phyloP scores from a whole-genome alignment of 2,888 invertebrate species.

The Autographa pulchrina region DNA sequence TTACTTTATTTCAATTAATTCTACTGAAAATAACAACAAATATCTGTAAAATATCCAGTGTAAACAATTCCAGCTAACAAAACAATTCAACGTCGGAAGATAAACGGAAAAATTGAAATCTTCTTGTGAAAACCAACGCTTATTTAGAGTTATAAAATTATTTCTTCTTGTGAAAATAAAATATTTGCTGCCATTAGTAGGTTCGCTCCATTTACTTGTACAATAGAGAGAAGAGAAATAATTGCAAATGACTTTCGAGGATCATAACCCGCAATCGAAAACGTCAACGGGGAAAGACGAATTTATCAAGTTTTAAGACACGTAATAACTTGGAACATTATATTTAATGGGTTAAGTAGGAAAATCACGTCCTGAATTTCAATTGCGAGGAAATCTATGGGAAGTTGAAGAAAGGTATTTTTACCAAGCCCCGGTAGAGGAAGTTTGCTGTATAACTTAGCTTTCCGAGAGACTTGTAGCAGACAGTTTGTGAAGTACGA shows the following conservation, averaged over 20 bases:
- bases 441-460: background rate
- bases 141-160: constrained; percentile 34
- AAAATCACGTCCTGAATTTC: constrained; percentile 11
- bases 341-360: constrained; percentile 9
- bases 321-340: constrained; percentile 13
- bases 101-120: constrained; percentile 36
- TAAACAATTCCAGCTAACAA: background rate
- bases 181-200: constrained; percentile 39
- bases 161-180: constrained; percentile 35
- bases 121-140: constrained; percentile 38
- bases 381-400: constrained; percentile 1
- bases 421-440: background rate
- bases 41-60: constrained; percentile 10
- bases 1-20: background rate
- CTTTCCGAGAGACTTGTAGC: background rate
- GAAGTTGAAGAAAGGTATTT: background rate
- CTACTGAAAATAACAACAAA: constrained; percentile 14
- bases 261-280: constrained; percentile 31
- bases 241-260: constrained; percentile 38
- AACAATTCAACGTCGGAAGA: constrained; percentile 23
- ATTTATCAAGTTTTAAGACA: constrained; percentile 27
- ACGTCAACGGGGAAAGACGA: constrained; percentile 20
- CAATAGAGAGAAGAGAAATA: constrained; percentile 31
- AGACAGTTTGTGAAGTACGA: background rate
- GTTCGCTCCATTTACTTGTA: constrained; percentile 35